A percentile compares a stretch with the other conserved stretches of the same genome.
phyloP scores from a whole-genome alignment of 2,797 vertebrate genomes.

The Heterohyrax brucei region DNA sequence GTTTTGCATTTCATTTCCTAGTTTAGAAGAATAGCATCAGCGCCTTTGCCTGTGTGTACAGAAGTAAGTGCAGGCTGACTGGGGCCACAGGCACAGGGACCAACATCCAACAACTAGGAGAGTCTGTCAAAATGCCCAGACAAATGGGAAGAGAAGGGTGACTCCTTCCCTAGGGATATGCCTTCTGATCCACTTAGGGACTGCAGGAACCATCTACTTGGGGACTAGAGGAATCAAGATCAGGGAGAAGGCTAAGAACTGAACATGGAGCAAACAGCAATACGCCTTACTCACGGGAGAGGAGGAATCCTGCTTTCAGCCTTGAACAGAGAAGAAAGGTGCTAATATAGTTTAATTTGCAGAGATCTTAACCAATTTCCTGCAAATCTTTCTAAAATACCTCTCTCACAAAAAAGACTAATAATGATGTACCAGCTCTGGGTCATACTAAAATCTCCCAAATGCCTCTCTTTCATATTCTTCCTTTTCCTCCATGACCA shows the following conservation, averaged over 20 bases:
- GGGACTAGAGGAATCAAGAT: conserved; percentile 52
- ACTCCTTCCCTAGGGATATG: conserved; percentile 28
- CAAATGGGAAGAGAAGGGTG: not conserved
- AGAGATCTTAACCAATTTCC: conserved; percentile 78
- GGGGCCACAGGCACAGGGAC: conserved; percentile 41
- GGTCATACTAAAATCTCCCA: conserved; percentile 69
- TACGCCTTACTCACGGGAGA: not conserved
- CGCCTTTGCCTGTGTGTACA: conserved; percentile 69
- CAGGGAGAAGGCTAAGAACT: conserved; percentile 57
- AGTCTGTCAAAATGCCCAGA: conserved; percentile 19
- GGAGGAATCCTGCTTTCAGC: not conserved
- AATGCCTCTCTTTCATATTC: conserved; percentile 52
- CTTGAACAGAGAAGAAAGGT: conserved; percentile 47
- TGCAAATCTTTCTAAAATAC: conserved; percentile 76
- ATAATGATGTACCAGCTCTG: conserved; percentile 51
- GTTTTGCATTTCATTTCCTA: conserved; percentile 89
- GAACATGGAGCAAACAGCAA: conserved; percentile 31
- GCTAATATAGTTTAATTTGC: conserved; percentile 65
- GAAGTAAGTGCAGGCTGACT: conserved; percentile 55
- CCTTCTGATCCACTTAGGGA: conserved; percentile 33
- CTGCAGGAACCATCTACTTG: conserved; percentile 38
- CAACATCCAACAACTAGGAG: conserved; percentile 29
- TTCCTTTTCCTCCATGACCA: conserved; percentile 50
- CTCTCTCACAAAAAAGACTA: conserved; percentile 70
- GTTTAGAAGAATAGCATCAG: conserved; percentile 85